Base-by-base conservation (phyloP, 2,888 invertebrate genomes). In the Caenorhabditis zanzibari region DNA sequence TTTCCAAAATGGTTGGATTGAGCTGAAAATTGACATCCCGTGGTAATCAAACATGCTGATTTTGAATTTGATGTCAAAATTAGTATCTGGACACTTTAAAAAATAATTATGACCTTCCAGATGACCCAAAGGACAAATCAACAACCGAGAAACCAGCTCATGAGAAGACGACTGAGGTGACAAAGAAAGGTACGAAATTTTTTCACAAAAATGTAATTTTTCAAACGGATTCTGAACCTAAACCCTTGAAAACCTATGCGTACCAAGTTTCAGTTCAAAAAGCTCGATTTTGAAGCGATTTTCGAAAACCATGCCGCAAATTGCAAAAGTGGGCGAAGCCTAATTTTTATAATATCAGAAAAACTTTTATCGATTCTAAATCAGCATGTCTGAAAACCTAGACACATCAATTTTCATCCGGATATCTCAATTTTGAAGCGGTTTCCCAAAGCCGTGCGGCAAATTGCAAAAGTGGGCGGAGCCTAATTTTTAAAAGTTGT, bases 391-490 rank as follows among this genome's bases (percentile, higher is more conserved):
- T 26, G 56, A 56, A 56, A 56, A 56, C 56, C 56, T 16, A 16
- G 5, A 14, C 1, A 26, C 2, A 2, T 26, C 26, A 56, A 56
- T 28, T 28, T 28, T 26, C 26, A 28, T 26, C 6, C 6, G 10
- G 28, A 26, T 16, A 54, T 1, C 16, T 16, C 22, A n/a, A 54
- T 5, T 28, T 28, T 4, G 38, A 61, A 35, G 10, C 6, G 12
- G 47, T 41, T 24, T 16, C 9, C 6, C 7, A 41, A 32, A 12
- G 10, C 12, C 38, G 12, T 38, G 38, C 38, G 38, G 38, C 38
- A 12, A 38, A 12, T 58, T 32, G 32, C 32, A 28, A 58, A 58
- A 47, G 26, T 9, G 28, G 58, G 32, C 58, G 58, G 56, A 56
- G 28, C 28, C 26, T 56, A 56, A 26, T 28, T 44, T 7, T 44